Percentiles rank a stretch among this genome's conserved stretches.
phyloP scores from a whole-genome alignment of 2,888 invertebrate species.

The Polydesmus complanatus region DNA sequence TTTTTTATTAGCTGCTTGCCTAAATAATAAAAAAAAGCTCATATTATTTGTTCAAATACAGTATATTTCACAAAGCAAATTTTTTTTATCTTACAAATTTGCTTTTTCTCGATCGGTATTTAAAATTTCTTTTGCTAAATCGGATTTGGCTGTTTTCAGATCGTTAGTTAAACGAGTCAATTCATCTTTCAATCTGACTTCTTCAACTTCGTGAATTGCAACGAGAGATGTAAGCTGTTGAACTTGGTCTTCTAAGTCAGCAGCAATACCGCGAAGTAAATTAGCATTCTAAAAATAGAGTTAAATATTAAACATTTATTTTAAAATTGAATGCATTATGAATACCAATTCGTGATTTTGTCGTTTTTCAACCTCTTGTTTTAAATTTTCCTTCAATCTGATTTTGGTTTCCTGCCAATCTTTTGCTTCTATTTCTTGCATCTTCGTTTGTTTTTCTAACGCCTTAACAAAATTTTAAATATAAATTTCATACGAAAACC shows the following conservation, averaged over 20 bases:
- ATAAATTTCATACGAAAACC: not conserved
- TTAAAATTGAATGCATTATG: no score
- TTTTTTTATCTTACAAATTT: conserved; percentile 3
- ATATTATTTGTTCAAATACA: conserved; percentile 21
- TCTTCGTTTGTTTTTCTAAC: conserved; percentile 23
- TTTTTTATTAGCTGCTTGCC: not conserved
- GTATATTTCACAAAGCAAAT: not conserved
- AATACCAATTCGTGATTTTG: conserved; percentile 16
- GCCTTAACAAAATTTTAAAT: conserved; percentile 21
- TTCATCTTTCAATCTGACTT: not conserved
- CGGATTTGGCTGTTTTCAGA: conserved; percentile 25
- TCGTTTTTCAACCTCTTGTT: conserved; percentile 26
- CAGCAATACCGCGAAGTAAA: not conserved
- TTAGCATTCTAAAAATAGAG: not conserved
- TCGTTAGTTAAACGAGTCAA: conserved; percentile 16
- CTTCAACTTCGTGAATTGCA: not conserved
- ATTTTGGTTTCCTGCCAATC: not conserved
- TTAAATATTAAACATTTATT: not conserved
- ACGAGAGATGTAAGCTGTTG: not conserved
- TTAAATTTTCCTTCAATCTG: conserved; percentile 14
- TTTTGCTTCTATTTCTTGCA: not conserved
- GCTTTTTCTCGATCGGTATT: conserved; percentile 19
- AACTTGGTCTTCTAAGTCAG: not conserved
- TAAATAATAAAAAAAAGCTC: not conserved
- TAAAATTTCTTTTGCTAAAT: conserved; percentile 23